Base-by-base conservation (phyloP, 2,113 vertebrate species). In the Poeciliopsis occidentalis region DNA sequence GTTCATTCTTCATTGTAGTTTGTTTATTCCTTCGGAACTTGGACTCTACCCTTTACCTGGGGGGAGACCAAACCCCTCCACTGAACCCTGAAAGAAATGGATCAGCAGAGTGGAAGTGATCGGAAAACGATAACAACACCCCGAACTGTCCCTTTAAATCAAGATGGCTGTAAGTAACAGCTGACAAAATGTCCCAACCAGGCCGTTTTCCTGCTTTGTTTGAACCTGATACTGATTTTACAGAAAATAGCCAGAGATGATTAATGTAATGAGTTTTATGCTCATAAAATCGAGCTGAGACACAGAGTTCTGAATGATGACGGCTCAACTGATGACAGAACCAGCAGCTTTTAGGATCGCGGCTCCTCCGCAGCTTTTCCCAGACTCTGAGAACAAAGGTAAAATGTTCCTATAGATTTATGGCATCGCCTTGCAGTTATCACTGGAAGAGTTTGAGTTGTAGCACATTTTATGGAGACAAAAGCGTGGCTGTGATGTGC, bases 321-420 rank as follows among this genome's bases (percentile, higher is more conserved):
- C 39, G 29, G 29, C 60, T 62, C 65, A 62, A 29, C 12, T 44
- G 15, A 68, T 31, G 69, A 62, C 3, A 3, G 8, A 37, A 79
- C 73, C 65, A 13, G 41, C 62, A 27, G 32, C 72, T 71, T 68
- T 79, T 73, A 29, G 29, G 29, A 29, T 29, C 29, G 29, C 29
- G 29, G 29, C 29, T 29, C 81, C 34, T 64, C 39, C 12, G 7
- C 29, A 68, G 77, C 73, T 22, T 39, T 81, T 71, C 63, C 78
- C 69, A 68, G 44, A 78, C 77, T 79, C 71, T 47, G 72, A 81
- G 72, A 78, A 85, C 74, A 78, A 81, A 80, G 62, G 81, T 78
- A 77, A 83, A 82, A 71, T 67, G 60, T 65, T 85, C 22, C 70
- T 85, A 73, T 67, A 76, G 76, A 84, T 80, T 86, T 70, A 76